These are phyloP conservation scores for Poeciliopsis presidionis DNA, from an alignment of 2,797 vertebrate species.

Conservation along the genomic window DNA sequence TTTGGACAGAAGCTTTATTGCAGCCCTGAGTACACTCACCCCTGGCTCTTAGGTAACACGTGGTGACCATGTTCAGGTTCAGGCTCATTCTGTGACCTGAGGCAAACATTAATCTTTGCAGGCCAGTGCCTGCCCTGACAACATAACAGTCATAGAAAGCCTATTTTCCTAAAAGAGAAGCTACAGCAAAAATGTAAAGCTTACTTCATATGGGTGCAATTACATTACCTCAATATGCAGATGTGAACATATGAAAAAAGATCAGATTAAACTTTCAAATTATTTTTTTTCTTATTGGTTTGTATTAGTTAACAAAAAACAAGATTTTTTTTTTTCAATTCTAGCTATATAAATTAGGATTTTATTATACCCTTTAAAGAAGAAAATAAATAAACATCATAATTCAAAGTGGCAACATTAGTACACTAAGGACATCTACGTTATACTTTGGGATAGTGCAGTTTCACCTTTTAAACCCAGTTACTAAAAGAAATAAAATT, in stretches of 20 bases:
- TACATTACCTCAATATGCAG: background rate
- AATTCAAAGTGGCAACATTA: background rate
- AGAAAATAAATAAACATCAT: background rate
- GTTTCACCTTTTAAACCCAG: background rate
- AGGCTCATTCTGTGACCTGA: conserved; percentile 32
- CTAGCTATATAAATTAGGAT: background rate
- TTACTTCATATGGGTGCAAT: conserved; percentile 19
- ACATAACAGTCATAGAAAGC: conserved; percentile 28
- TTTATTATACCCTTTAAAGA: background rate
- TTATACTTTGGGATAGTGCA: background rate
- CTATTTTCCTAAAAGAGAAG: conserved; percentile 34
- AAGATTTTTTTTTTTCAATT: background rate
- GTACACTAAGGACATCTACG: background rate
- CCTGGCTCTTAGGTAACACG: conserved; percentile 9
- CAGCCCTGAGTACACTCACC: conserved; percentile 9
- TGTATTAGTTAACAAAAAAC: background rate
- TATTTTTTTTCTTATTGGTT: background rate
- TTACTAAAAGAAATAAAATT: background rate
- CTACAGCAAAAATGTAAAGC: conserved; percentile 26
- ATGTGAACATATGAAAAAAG: background rate
- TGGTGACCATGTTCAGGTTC: conserved; percentile 57
- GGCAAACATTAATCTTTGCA: conserved; percentile 51
- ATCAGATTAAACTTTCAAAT: background rate
- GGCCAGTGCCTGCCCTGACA: conserved; percentile 37
- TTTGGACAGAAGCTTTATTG: conserved; percentile 20